Evolutionary conservation across 30 jellyfish, hydroid and myxozoan genomes (phyloP), one percentile per base, ranked within the genome.

Genomic region (Aurelia aurita complex sp. Pacific): DNA sequence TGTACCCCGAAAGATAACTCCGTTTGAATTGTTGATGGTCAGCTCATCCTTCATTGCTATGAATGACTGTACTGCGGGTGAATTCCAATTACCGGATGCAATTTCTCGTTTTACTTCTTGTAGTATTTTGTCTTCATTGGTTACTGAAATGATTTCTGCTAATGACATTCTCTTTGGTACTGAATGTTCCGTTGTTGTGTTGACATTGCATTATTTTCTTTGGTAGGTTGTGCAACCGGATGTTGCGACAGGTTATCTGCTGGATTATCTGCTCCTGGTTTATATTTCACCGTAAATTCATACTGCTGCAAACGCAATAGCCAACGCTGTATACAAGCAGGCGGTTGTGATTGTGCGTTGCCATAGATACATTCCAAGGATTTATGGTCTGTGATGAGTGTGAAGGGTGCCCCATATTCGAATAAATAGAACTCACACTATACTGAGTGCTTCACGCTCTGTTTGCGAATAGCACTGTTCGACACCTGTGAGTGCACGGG

Each of bases 271-370:
- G 78, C 60, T 52, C 83, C 57, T 8, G 13, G 16, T 11, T n/a
- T 74, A 53, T 40, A 77, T 12, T 29, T 32, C 57, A 60, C 81
- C 10, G 10, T 16, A 74, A 38, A 68, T 23, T 81, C 29, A 69
- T 18, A 72, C 10, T 23, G 90, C 50, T 83, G 92, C 19, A 68
- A 52, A 10, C 92, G 80, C 29, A 82, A 53, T 6, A 10, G 34
- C 92, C 92, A 82, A 15, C 79, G 79, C 53, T 67, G 91, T 29
- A 82, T 34, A 10, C 90, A 14, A n/a, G 90, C 90, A 40, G 82
- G 2, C 46, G 90, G 92, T 60, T 82, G 17, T 11, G 78, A 46
- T 19, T 62, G 3, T 29, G 79, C 29, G 72, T 19, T 23, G 29
- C 29, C 29, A 23, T 23, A 23, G 29, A 23, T 23, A 23, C 29